phyloP scores from a whole-genome alignment of 2,888 invertebrate genomes.

The Lasioglossum oenotherae region DNA sequence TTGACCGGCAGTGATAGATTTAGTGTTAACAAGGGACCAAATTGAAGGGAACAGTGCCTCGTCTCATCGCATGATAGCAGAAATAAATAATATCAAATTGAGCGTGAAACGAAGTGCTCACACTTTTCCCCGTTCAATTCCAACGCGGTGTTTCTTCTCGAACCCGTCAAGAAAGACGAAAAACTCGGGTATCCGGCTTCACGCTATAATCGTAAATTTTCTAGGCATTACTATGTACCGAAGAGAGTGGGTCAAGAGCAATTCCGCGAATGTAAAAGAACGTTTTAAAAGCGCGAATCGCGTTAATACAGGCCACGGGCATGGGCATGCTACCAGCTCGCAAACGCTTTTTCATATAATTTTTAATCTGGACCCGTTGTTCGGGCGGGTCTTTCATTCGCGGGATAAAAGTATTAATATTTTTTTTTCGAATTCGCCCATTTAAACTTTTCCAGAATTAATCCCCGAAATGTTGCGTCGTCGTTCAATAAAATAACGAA shows the following conservation, averaged over 20 bases:
- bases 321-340: slow-evolving; percentile 14
- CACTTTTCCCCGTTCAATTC: slow-evolving; percentile 16
- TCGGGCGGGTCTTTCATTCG: background rate
- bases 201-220: slow-evolving; percentile 53
- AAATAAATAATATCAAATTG: slow-evolving; percentile 1
- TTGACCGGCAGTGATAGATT: too few relatives aligned
- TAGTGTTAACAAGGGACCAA: background rate
- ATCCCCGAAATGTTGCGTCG: background rate
- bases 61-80: background rate
- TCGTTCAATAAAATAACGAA: background rate
- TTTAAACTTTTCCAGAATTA: background rate
- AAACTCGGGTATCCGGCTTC: slow-evolving; percentile 52
- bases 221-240: slow-evolving; percentile 47
- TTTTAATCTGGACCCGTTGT: slow-evolving; percentile 34
- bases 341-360: slow-evolving; percentile 27
- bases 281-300: slow-evolving; percentile 47
- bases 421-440: background rate
- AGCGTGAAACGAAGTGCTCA: background rate
- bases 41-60: background rate
- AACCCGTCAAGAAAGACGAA: slow-evolving; percentile 13
- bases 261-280: slow-evolving; percentile 48
- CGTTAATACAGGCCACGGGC: slow-evolving; percentile 29
- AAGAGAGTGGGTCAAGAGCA: slow-evolving; percentile 62
- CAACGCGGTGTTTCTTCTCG: background rate
- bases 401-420: background rate